Percentiles rank a stretch among this genome's conserved stretches.
Conservation (phyloP, 2,113 vertebrate species). For the Azemiops feae region DNA sequence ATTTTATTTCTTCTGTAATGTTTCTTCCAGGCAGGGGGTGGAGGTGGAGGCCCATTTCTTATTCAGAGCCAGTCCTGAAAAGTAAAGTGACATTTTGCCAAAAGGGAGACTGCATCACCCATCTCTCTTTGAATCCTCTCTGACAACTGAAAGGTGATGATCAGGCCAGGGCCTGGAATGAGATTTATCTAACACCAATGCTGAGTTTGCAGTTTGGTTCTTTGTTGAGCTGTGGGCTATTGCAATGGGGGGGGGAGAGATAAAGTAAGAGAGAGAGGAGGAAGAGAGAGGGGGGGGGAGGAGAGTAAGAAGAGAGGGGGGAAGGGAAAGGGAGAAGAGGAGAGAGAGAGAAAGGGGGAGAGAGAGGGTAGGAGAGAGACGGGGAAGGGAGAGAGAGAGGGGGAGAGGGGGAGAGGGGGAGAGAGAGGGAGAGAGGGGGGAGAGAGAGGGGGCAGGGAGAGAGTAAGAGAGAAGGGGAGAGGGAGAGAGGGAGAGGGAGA, state of each 20-base stretch:
- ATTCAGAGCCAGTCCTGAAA: neutral
- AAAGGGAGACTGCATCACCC: neutral
- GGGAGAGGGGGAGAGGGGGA: no score
- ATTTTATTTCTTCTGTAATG: neutral
- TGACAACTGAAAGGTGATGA: neutral
- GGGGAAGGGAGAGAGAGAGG: no score
- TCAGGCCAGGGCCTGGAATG: conserved; percentile 1
- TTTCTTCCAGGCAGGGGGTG: neutral
- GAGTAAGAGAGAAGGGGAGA: no score
- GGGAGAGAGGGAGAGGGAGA: neutral
- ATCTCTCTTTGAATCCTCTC: neutral
- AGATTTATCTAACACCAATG: conserved; percentile 9
- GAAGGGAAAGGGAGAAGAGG: no score
- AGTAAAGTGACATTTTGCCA: conserved; percentile 14
- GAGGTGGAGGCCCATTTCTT: neutral
- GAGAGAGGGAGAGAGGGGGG: no score
- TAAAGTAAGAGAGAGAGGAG: no score
- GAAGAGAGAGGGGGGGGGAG: no score
- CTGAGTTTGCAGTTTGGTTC: conserved; percentile 26
- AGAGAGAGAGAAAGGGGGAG: no score
- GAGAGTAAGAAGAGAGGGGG: no score
- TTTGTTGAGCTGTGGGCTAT: neutral
- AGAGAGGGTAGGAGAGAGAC: no score
- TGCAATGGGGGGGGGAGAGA: neutral
- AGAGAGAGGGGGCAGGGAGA: no score